These are phyloP conservation scores for Geotria australis DNA, from an alignment of 2,797 vertebrate genomes.

Conservation along the genomic window DNA sequence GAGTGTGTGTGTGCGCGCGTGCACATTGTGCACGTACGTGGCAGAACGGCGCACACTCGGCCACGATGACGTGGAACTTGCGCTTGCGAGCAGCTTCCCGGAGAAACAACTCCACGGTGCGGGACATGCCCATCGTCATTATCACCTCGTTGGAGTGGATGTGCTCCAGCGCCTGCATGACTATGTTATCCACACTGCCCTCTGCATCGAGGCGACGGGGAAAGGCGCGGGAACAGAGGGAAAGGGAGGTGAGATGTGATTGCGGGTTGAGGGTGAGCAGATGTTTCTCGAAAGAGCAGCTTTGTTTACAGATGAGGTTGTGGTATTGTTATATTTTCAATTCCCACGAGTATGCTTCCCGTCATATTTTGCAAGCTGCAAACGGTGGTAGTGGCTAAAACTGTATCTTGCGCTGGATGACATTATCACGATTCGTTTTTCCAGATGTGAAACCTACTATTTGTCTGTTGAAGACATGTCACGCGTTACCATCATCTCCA, in stretches of 20 bases:
- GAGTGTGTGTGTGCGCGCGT: not conserved
- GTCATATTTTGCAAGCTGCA: too few relatives aligned
- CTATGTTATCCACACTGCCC: conserved; percentile 75
- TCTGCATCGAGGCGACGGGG: conserved; percentile 17
- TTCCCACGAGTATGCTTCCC: too few relatives aligned
- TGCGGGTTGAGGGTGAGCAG: not conserved
- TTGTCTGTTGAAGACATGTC: too few relatives aligned
- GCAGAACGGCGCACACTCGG: conserved; percentile 78
- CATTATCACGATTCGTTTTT: too few relatives aligned
- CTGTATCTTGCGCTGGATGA: too few relatives aligned
- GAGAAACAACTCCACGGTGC: conserved; percentile 67
- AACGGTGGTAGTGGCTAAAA: too few relatives aligned
- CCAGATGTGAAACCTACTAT: too few relatives aligned
- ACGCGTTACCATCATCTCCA: too few relatives aligned
- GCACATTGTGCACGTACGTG: conserved; percentile 18
- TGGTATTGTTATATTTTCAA: too few relatives aligned
- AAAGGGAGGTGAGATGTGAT: not conserved
- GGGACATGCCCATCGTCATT: conserved; percentile 79
- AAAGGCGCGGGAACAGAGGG: not conserved
- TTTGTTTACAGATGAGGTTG: too few relatives aligned
- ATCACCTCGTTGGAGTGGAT: conserved; percentile 97
- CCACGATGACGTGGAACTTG: conserved; percentile 87
- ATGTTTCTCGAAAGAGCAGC: too few relatives aligned
- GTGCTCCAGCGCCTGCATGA: conserved; percentile 82
- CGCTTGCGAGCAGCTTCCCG: conserved; percentile 56